Evolutionary conservation across 2,888 invertebrate species (phyloP), one percentile per base, ranked within the genome.

Genomic region (Yponomeuta plumbellus): DNA sequence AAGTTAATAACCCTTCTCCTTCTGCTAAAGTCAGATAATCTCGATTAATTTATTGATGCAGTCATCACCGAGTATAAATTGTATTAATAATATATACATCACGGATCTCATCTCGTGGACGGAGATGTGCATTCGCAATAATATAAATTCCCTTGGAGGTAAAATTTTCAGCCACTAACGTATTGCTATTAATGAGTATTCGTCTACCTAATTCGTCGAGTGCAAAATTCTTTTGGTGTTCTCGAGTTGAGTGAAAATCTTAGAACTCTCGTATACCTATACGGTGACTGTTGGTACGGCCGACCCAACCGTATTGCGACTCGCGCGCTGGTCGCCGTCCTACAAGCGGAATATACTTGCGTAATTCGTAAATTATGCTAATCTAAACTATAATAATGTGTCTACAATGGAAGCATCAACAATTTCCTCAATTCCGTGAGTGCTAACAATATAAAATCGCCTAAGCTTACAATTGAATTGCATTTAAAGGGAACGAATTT

Each of bases 401-500:
- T 69, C 75, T 75, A 75, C 69, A 71, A 78, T 87, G 90, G 89
- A 90, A 90, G 89, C 89, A 86, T 88, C 76, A 82, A 83, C 82
- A 82, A 80, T 83, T 52, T 80, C 75, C 77, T 88, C 89, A 91
- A 90, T 90, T 91, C 90, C 90, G 76, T 86, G 83, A 88, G 89
- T 89, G 88, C 88, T 82, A 85, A 82, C 22, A 75, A 73, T 75
- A 76, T 78, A 77, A 76, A 78, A 74, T 75, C 74, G 84, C 77
- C 84, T 86, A 87, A 83, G 81, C 83, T 84, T 83, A 85, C 69
- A 76, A 78, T 79, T 79, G 79, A 80, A 81, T 80, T 74, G 83
- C 79, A 73, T 75, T 78, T 26, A 26, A 56, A 75, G 71, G 73
- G 73, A 73, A 52, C 71, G 76, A 75, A 73, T 6, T 34, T 34